Base-by-base conservation (phyloP, 2,797 vertebrate species). In the Threskiornis aethiopicus region DNA sequence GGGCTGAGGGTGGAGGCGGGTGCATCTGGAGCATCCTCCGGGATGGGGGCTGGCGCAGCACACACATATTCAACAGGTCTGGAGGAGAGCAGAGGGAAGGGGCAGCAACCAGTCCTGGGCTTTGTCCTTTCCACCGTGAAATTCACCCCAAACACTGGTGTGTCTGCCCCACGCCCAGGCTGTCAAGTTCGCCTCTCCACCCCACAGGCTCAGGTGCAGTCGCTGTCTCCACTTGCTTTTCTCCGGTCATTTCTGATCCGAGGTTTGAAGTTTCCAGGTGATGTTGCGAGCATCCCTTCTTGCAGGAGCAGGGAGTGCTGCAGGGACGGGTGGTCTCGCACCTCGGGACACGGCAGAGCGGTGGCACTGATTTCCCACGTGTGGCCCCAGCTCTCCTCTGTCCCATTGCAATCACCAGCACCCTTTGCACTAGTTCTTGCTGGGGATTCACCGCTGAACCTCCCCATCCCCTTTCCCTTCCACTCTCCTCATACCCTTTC, bases 121-220 rank as follows among this genome's bases (percentile, higher is more conserved):
- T 93, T 91, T 69, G 59, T 83, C 22, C 29, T 89, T 72, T 58
- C 44, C 59, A 57, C 16, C 4, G 1, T 6, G 24, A 42, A 87
- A 61, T 64, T 75, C 57, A 49, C 13, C 58, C n/a, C 70, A 24
- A 24, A 37, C 0, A 0, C 81, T 24, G 55, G 4, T 10, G 17
- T 24, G 8, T 25, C 44, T 29, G 10, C 4, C 44, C 52, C 11
- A 19, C 2, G 0, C 41, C 41, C 0, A 0, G 25, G 44, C 31
- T 75, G 16, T 5, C 52, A 21, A 37, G 39, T 84, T 64, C 24
- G 7, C 10, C 0, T 24, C 49, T 54, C 65, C 65, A 28, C 13
- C 33, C 35, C 39, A 21, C 1, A 1, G 29, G 59, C 19, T 85
- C 67, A 55, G 52, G 8, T 3, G 9, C 19, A 5, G 17, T 31